Evolutionary conservation across 2,797 vertebrate species (phyloP).

Genomic region (Stomatorhinus walkeri): DNA sequence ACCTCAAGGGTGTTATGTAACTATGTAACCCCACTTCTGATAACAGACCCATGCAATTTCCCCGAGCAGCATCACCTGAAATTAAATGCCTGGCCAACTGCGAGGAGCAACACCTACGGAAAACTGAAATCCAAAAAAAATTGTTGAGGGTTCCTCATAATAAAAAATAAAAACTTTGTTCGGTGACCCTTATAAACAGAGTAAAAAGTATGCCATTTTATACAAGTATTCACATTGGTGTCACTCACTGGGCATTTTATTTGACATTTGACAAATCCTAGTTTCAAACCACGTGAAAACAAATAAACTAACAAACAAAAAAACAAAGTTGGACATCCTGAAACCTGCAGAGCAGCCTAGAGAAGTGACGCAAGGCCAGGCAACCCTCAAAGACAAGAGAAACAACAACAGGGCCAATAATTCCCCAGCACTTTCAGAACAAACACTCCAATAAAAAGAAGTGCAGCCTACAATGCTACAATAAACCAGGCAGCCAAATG

Average conservation of each 20-base stretch:
- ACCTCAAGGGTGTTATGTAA: not conserved
- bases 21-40: not conserved
- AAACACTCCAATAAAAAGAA: slow-evolving; percentile 34
- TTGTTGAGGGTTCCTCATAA: not conserved
- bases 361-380: slow-evolving; percentile 43
- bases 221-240: not conserved
- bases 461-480: not conserved
- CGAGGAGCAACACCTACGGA: not conserved
- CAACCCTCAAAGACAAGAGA: slow-evolving; percentile 29
- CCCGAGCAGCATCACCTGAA: not conserved
- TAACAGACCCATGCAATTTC: not conserved
- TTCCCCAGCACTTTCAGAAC: slow-evolving; percentile 38
- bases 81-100: not conserved
- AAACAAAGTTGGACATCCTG: not conserved
- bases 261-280: not conserved
- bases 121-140: not conserved
- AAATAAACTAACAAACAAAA: not conserved
- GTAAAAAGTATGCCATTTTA: not conserved
- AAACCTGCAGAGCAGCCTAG: not conserved
- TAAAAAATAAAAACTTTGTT: not conserved
- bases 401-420: slow-evolving; percentile 32
- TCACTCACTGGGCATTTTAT: not conserved
- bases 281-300: not conserved
- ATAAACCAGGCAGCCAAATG: not conserved
- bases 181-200: not conserved